phyloP scores from a whole-genome alignment of 2,113 vertebrate species.

The Clarias gariepinus region DNA sequence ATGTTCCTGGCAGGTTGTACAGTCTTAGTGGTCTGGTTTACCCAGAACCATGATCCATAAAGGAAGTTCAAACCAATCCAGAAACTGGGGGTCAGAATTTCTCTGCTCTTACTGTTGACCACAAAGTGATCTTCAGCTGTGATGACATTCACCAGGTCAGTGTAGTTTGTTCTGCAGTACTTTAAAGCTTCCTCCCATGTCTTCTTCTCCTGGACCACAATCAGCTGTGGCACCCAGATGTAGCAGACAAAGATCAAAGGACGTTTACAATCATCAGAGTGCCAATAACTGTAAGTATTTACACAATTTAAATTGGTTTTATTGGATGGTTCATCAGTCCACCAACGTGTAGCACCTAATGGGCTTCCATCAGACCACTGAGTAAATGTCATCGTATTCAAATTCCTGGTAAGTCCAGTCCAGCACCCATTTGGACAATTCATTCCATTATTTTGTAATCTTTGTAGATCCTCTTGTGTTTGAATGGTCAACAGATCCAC shows the following conservation, averaged over 20 bases:
- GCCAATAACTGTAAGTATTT: accelerated
- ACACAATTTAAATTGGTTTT: not conserved
- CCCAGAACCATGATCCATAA: conserved; percentile 16
- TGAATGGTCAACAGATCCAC: not conserved
- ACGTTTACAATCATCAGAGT: accelerated
- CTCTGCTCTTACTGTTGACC: not conserved
- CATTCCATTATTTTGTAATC: accelerated
- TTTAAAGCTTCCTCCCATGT: conserved; percentile 11
- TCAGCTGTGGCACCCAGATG: not conserved
- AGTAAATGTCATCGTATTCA: accelerated
- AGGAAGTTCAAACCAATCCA: conserved; percentile 11
- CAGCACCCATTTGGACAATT: not conserved
- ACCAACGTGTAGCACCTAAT: not conserved
- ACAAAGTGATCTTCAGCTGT: not conserved
- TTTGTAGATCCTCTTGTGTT: not conserved
- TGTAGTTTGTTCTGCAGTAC: conserved; percentile 4
- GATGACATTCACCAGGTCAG: not conserved
- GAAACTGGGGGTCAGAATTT: not conserved
- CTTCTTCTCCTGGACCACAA: not conserved
- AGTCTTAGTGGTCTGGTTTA: not conserved
- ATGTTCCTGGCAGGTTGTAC: not conserved
- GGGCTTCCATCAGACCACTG: not conserved
- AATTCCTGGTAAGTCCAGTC: not conserved
- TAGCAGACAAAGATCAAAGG: not conserved
- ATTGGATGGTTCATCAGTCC: accelerated